Base-by-base conservation (phyloP, 2,113 vertebrate genomes). In the Serinus canaria region DNA sequence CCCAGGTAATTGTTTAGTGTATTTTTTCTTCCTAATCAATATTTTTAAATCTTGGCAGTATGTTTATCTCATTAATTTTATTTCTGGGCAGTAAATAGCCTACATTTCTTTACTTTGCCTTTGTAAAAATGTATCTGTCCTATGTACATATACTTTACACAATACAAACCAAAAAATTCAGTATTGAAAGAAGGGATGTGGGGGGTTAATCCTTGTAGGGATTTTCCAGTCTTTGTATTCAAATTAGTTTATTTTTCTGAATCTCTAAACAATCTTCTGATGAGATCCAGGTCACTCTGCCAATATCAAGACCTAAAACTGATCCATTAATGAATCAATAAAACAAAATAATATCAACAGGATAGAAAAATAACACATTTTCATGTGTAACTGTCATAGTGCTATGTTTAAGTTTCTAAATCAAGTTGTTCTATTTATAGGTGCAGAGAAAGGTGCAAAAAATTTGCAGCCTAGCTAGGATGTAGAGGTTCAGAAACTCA, bases 141-240 rank as follows among this genome's bases (percentile, higher is more conserved):
- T 35, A 25, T 12, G 6, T 22, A 41, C 3, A 4, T 12, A 62
- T 2, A 82, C 2, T 53, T 82, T 58, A 24, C 14, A n/a, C 53
- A 46, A 46, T 18, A 55, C 3, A 78, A 90, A 50, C 9, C 0
- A 41, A 35, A 77, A 69, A 53, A 47, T 19, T 15, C 1, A 22
- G 3, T 68, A n/a, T 25, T n/a, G 22, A 73, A 90, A 84, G 10
- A 59, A n/a, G 11, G 2, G 22, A 9, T 43, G 11, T 8, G 16
- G 2, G 2, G 14, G 2, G 1, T 2, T 52, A 15, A 13, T 7
- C 9, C 6, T 67, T 2, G 0, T 9, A 69, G 18, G 11, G 11
- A 31, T 43, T 44, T 76, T 37, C 27, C 9, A 52, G 7, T 31
- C 16, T 47, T 79, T 62, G 5, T 1, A n/a, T 80, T 89, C 82